phyloP scores from a whole-genome alignment of 1,140 invertebrate genomes.

The Drosophila repletoides region DNA sequence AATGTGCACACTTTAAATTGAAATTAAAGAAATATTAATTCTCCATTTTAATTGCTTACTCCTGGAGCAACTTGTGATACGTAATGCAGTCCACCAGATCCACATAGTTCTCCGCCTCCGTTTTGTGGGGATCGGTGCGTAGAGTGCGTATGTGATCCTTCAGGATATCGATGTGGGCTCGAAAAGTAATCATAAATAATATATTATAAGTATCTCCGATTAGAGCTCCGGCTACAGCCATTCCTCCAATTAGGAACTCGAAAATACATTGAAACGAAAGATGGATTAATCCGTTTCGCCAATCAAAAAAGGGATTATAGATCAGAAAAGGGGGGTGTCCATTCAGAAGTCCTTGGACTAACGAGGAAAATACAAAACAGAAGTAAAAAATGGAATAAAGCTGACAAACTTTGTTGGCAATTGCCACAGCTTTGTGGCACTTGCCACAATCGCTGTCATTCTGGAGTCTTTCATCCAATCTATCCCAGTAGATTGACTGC shows the following conservation, averaged over 20 bases:
- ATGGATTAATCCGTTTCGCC: neutral
- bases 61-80: slow-evolving; percentile 34
- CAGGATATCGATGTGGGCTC: neutral
- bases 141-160: slow-evolving; percentile 36
- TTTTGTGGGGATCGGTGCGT: slow-evolving; percentile 11
- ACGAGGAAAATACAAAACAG: neutral
- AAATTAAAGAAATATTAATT: no score
- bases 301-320: neutral
- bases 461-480: neutral
- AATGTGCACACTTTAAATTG: no score
- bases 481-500: neutral
- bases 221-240: neutral
- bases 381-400: neutral
- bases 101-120: slow-evolving; percentile 33
- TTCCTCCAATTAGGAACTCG: slow-evolving; percentile 10
- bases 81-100: slow-evolving; percentile 48
- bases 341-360: neutral
- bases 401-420: neutral
- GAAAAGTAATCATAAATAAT: neutral
- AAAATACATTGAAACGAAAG: neutral
- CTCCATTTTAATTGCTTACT: no score
- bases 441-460: neutral
- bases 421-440: neutral
- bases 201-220: neutral
- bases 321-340: slow-evolving; percentile 42